Base-by-base conservation (phyloP, 2,888 invertebrate species). In the Muschampia staudingeri region DNA sequence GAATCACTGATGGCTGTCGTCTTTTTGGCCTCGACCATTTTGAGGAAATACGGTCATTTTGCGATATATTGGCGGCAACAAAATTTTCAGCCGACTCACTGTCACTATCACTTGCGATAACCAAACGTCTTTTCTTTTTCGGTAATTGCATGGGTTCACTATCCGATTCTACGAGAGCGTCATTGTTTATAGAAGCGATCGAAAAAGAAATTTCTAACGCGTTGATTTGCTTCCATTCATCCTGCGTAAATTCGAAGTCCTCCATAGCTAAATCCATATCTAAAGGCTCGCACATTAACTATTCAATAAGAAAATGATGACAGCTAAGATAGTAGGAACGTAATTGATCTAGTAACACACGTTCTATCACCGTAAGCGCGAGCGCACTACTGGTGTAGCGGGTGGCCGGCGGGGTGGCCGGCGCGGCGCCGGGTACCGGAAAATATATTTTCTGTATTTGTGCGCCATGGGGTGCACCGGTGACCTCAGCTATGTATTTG, bases 401-500 rank as follows among this genome's bases (percentile, higher is more conserved):
- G 67, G 67, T 67, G 67, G 67, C 34, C 67, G 67, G 34, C 67
- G 34, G 42, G 70, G 44, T 48, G 69, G 69, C 37, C 88, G 87
- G 88, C 89, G 88, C 86, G 88, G 88, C 88, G 88, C 89, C 84
- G 48, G 84, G 88, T 88, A 88, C 83, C 87, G 88, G 86, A 87
- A 87, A 88, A 85, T 88, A 83, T 87, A 84, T 87, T 88, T 88
- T 87, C 87, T 87, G 87, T 86, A 87, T 88, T 88, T 87, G 86
- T 86, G 87, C 87, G 88, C 88, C 87, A 85, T 88, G 87, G 88
- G 87, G 88, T 86, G 86, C 86, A 88, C 87, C 87, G 88, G 88
- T 88, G 87, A 87, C 87, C 88, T 88, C 88, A 87, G 87, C 84
- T 87, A 87, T 85, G 82, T 87, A 86, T 87, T 88, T 88, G 85